A percentile compares a stretch with the other conserved stretches of the same genome.
Evolutionary conservation across 2,797 vertebrate genomes (phyloP).

Genomic region (Halcyon chelicuti): DNA sequence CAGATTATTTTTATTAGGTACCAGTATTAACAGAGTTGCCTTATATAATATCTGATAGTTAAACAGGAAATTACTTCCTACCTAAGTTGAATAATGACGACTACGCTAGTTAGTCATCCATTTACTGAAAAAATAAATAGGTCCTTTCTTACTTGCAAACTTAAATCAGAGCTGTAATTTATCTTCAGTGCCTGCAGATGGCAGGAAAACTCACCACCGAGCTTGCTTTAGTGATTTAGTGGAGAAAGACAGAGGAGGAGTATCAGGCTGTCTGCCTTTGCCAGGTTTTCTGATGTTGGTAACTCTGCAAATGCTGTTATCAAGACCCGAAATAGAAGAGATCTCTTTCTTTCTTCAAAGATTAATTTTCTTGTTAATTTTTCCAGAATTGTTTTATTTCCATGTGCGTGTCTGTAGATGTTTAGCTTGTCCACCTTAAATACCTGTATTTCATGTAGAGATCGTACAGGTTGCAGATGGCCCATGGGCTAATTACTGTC

Average conservation of each 20-base stretch:
- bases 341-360: background rate
- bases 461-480: background rate
- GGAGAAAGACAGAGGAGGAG: fast-evolving
- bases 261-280: background rate
- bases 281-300: background rate
- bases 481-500: background rate
- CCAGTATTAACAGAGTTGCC: conserved; percentile 55
- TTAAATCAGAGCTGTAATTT: background rate
- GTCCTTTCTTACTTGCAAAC: background rate
- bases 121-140: conserved; percentile 57
- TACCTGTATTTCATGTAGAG: fast-evolving
- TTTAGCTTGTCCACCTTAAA: background rate
- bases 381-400: background rate
- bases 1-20: conserved; percentile 72
- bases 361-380: background rate
- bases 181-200: conserved; percentile 70
- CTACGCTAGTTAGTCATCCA: conserved; percentile 51
- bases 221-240: background rate
- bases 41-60: conserved; percentile 66
- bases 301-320: background rate
- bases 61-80: conserved; percentile 75
- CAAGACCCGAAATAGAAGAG: background rate
- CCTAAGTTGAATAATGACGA: conserved; percentile 67
- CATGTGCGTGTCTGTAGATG: background rate
- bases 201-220: conserved; percentile 44